A percentile compares a stretch with the other conserved stretches of the same genome.
Conservation (phyloP, 2,113 vertebrate genomes). For the Irena cyanogastra region DNA sequence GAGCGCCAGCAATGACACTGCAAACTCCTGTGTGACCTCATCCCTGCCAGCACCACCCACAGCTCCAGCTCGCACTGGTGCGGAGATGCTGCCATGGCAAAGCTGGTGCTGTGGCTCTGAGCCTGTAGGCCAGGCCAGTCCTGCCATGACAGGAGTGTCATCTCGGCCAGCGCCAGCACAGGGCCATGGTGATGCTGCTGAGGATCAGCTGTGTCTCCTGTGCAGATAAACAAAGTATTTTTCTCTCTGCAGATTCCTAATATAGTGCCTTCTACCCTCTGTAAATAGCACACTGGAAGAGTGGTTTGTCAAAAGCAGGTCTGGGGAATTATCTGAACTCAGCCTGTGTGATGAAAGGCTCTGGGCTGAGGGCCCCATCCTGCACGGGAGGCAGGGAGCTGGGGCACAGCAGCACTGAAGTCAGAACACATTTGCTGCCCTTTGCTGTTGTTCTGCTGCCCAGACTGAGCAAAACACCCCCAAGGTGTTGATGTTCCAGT, state of each 20-base stretch:
- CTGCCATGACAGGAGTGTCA: neutral
- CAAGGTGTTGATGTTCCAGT: neutral
- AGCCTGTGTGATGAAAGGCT: neutral
- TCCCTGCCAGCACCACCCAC: neutral
- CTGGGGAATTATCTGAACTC: neutral
- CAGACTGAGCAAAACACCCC: neutral
- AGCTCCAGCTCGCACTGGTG: rapidly evolving
- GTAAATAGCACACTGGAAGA: neutral
- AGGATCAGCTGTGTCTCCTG: neutral
- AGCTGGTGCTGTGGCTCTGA: neutral
- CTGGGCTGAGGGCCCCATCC: neutral
- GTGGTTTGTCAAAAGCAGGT: neutral
- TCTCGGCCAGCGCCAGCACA: rapidly evolving
- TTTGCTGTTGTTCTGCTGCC: neutral
- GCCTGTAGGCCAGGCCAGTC: rapidly evolving
- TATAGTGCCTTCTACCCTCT: neutral
- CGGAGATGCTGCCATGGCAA: neutral
- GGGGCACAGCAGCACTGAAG: neutral
- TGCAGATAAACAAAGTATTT: neutral
- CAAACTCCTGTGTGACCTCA: rapidly evolving
- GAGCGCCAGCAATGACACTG: rapidly evolving
- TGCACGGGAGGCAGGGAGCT: neutral
- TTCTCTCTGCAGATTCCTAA: neutral
- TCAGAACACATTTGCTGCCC: neutral
- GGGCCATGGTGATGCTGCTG: rapidly evolving